A percentile compares a stretch with the other conserved stretches of the same genome.
phyloP scores from a whole-genome alignment of 2,113 vertebrate species.

The Callorhinus ursinus region DNA sequence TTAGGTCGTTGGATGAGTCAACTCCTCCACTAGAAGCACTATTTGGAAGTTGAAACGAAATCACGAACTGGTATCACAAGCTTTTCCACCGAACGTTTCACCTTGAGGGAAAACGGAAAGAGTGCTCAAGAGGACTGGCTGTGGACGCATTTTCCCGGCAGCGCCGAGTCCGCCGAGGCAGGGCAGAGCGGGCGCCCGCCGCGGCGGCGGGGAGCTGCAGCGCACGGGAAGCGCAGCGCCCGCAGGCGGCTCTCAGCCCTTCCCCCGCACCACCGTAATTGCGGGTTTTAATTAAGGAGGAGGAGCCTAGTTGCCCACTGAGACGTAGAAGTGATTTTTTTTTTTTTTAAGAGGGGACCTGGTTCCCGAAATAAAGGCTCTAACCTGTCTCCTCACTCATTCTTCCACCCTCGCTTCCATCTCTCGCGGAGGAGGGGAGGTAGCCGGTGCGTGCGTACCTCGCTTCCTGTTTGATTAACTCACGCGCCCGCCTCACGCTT shows the following conservation, averaged over 20 bases:
- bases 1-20: not conserved
- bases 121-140: rapidly evolving
- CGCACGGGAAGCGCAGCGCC: rapidly evolving
- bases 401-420: not conserved
- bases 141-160: rapidly evolving
- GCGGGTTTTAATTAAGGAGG: conserved; percentile 69
- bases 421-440: no score
- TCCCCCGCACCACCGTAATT: not conserved
- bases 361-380: not conserved
- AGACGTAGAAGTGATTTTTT: not conserved
- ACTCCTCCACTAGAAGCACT: not conserved
- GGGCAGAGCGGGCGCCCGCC: no score
- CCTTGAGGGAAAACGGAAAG: rapidly evolving
- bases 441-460: not conserved
- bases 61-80: not conserved
- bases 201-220: rapidly evolving
- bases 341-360: not conserved
- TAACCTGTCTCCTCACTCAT: not conserved
- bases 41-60: not conserved
- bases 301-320: not conserved
- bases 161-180: not conserved
- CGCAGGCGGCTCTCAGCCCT: not conserved
- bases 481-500: not conserved
- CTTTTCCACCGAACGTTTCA: not conserved
- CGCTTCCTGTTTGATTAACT: conserved; percentile 38